phyloP scores from a whole-genome alignment of 2,888 invertebrate species.

The Harpagoxenus sublaevis region DNA sequence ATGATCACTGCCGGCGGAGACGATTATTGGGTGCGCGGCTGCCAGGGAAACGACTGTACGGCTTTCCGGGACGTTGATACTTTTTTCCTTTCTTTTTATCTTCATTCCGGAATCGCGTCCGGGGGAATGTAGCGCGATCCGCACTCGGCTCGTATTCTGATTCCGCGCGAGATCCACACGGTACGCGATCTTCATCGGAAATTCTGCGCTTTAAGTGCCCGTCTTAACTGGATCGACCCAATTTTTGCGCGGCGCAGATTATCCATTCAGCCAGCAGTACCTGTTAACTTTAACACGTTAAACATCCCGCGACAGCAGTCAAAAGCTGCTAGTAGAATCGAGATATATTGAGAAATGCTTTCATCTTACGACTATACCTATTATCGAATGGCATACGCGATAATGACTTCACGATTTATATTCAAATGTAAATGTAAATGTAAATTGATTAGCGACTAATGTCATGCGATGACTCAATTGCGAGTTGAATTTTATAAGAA shows the following conservation, averaged over 20 bases:
- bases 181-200: conserved; percentile 39
- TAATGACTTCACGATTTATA: not conserved
- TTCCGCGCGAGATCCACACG: conserved; percentile 3
- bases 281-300: conserved; percentile 45
- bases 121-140: conserved; percentile 2
- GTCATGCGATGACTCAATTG: not conserved
- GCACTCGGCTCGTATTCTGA: conserved; percentile 32
- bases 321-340: not conserved
- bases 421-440: not conserved
- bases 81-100: conserved; percentile 9
- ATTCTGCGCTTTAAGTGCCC: conserved; percentile 20
- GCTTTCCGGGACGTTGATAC: not conserved
- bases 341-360: not conserved
- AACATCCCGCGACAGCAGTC: conserved; percentile 11
- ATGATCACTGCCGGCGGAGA: conserved; percentile 63
- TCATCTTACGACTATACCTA: not conserved
- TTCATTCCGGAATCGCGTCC: conserved; percentile 7
- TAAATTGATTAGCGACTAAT: not conserved
- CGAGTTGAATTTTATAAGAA: not conserved
- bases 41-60: conserved; percentile 31
- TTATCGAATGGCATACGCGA: not conserved
- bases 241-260: conserved; percentile 31
- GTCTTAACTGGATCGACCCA: conserved; percentile 21
- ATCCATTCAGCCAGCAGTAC: conserved; percentile 40
- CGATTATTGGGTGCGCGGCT: conserved; percentile 68